These are phyloP conservation scores for Parochlus steinenii DNA, from an alignment of 2,888 invertebrate genomes.

Conservation along the genomic window DNA sequence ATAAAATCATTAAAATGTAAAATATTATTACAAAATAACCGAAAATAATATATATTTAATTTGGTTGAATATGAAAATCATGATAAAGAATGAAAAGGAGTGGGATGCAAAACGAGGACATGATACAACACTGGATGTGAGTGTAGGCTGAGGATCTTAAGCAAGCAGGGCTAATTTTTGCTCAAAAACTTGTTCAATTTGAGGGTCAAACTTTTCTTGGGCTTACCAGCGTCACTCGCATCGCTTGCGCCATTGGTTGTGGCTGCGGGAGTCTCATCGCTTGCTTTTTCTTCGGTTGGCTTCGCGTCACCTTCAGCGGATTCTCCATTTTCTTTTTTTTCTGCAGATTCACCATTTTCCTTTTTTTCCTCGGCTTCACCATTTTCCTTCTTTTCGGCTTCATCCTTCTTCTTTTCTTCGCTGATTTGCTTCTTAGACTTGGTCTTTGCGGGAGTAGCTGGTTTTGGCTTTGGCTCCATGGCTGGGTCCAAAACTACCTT, in stretches of 20 bases:
- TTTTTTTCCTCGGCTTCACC: slow-evolving; percentile 27
- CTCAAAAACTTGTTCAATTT: no score
- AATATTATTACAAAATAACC: no score
- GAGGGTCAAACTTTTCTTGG: no score
- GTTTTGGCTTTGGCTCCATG: slow-evolving; percentile 61
- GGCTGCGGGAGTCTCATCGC: background rate
- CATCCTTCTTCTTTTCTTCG: slow-evolving; percentile 41
- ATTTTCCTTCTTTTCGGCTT: slow-evolving; percentile 18
- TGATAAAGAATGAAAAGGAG: no score
- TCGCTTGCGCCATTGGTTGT: slow-evolving; percentile 7
- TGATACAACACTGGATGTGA: no score
- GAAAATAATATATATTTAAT: no score
- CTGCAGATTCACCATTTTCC: slow-evolving; percentile 18
- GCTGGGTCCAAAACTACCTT: slow-evolving; percentile 72
- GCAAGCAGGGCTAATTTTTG: no score
- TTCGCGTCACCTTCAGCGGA: slow-evolving; percentile 5
- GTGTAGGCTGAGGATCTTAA: no score
- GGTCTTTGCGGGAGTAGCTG: slow-evolving; percentile 59
- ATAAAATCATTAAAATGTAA: no score
- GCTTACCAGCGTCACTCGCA: no score
- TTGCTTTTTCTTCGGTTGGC: background rate
- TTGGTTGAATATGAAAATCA: no score
- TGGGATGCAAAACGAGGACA: no score
- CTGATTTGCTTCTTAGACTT: slow-evolving; percentile 53
- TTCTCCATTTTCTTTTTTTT: slow-evolving; percentile 25